These are phyloP conservation scores for Thunnus thynnus DNA, from an alignment of 2,113 vertebrate species.

Conservation along the genomic window DNA sequence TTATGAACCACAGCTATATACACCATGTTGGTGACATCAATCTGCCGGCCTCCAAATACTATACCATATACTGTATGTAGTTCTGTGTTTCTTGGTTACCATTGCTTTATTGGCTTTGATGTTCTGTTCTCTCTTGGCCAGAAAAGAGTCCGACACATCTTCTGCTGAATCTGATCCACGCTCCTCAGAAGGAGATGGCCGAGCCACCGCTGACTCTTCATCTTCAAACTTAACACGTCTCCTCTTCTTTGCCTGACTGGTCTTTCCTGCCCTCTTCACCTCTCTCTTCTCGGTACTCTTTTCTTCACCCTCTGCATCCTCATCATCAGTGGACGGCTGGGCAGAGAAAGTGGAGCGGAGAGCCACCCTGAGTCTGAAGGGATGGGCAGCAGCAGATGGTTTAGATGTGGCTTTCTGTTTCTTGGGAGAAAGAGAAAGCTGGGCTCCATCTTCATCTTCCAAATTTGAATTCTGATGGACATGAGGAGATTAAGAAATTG, in stretches of 20 bases:
- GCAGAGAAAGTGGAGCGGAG: slow-evolving; percentile 39
- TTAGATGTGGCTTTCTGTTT: slow-evolving; percentile 20
- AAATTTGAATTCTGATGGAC: slow-evolving; percentile 49
- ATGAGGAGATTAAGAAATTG: background rate
- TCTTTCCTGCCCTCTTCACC: background rate
- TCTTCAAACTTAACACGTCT: slow-evolving; percentile 47
- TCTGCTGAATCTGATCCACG: slow-evolving; percentile 53
- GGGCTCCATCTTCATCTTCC: slow-evolving; percentile 29
- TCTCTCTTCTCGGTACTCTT: background rate
- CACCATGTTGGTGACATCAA: no score
- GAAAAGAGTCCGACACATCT: slow-evolving; percentile 60
- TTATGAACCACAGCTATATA: no score
- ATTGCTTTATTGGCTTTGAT: slow-evolving; percentile 86
- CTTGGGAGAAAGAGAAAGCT: background rate
- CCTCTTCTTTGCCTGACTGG: background rate
- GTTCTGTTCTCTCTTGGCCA: slow-evolving; percentile 81
- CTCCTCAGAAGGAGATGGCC: background rate
- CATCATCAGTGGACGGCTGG: slow-evolving; percentile 38
- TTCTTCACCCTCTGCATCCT: slow-evolving; percentile 35
- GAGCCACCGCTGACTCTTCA: slow-evolving; percentile 10
- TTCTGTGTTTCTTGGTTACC: slow-evolving; percentile 60
- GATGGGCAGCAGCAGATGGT: background rate
- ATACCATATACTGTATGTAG: no score
- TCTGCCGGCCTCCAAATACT: no score
- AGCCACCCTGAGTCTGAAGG: slow-evolving; percentile 77